These are phyloP conservation scores for Brachionus rotundiformis DNA, from an alignment of 1,140 invertebrate genomes.

Conservation along the genomic window DNA sequence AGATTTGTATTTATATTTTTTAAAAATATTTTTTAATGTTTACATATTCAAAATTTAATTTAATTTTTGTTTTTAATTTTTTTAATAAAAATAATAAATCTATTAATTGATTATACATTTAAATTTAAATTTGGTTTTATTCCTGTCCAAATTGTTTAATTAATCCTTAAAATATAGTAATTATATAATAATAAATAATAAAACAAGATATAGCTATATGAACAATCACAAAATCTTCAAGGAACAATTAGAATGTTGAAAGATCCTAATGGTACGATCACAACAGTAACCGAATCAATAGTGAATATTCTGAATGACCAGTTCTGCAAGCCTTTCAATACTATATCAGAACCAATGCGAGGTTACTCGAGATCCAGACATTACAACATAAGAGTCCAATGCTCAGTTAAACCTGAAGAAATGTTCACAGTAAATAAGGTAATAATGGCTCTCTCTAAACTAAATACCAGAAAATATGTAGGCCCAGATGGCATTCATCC, in stretches of 20 bases:
- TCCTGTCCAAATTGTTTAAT: too few species aligned
- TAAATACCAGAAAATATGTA: not conserved
- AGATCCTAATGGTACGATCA: too few species aligned
- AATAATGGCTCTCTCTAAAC: not conserved
- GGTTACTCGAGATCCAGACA: too few species aligned
- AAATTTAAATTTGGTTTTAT: too few species aligned
- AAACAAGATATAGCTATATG: too few species aligned
- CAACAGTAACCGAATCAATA: too few species aligned
- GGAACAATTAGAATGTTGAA: too few species aligned
- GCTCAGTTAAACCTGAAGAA: not conserved
- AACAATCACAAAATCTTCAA: too few species aligned
- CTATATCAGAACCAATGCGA: too few species aligned
- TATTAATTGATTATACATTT: too few species aligned
- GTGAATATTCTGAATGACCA: not conserved
- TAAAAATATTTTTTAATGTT: not conserved
- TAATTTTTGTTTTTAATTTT: not conserved
- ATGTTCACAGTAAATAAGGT: not conserved
- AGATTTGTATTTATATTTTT: constrained; percentile 5
- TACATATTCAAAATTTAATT: not conserved
- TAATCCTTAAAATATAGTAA: too few species aligned
- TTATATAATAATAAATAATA: too few species aligned
- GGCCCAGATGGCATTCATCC: not conserved
- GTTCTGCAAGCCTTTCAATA: not conserved
- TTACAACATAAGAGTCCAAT: not conserved
- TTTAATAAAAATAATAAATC: not conserved